Percentiles rank a stretch among this genome's conserved stretches.
phyloP scores from a whole-genome alignment of 2,797 vertebrate genomes.

The Typhlichthys subterraneus region DNA sequence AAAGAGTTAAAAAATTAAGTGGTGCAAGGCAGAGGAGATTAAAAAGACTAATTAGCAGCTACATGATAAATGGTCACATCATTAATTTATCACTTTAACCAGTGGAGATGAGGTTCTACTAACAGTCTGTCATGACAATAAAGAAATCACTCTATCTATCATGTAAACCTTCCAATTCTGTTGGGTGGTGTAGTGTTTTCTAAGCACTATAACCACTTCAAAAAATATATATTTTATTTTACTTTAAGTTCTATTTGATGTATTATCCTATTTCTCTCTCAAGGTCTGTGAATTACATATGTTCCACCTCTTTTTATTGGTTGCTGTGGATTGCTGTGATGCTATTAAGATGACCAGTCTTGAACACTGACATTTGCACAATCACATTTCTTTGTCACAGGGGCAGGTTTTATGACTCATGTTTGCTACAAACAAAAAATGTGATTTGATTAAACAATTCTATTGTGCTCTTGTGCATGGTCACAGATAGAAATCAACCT shows the following conservation, averaged over 20 bases:
- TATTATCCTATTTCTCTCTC: not conserved
- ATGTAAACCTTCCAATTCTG: too few species aligned
- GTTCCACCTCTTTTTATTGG: constrained; percentile 3
- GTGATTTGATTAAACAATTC: constrained; percentile 42
- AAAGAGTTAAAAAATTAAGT: constrained; percentile 42
- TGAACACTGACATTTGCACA: constrained; percentile 8
- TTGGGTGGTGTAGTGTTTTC: constrained; percentile 3
- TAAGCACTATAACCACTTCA: constrained; percentile 1
- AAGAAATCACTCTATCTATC: too few species aligned
- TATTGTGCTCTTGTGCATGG: constrained; percentile 52
- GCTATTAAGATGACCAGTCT: constrained; percentile 1
- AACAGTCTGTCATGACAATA: constrained; percentile 17
- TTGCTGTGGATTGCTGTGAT: constrained; percentile 4
- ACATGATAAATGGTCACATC: constrained; percentile 80
- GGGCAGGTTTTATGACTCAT: constrained; percentile 44
- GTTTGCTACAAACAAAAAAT: constrained; percentile 37
- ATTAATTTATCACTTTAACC: constrained; percentile 85
- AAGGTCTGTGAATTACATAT: not conserved
- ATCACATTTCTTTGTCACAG: constrained; percentile 18
- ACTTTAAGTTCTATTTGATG: too few species aligned
- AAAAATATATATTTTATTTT: not conserved
- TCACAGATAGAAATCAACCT: constrained; percentile 63
- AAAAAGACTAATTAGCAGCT: constrained; percentile 86
- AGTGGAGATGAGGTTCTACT: constrained; percentile 59
- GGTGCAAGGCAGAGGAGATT: constrained; percentile 72